A percentile compares a stretch with the other conserved stretches of the same genome.
These are phyloP conservation scores for Nothobranchius furzeri DNA, from an alignment of 2,113 vertebrate species.

Conservation along the genomic window DNA sequence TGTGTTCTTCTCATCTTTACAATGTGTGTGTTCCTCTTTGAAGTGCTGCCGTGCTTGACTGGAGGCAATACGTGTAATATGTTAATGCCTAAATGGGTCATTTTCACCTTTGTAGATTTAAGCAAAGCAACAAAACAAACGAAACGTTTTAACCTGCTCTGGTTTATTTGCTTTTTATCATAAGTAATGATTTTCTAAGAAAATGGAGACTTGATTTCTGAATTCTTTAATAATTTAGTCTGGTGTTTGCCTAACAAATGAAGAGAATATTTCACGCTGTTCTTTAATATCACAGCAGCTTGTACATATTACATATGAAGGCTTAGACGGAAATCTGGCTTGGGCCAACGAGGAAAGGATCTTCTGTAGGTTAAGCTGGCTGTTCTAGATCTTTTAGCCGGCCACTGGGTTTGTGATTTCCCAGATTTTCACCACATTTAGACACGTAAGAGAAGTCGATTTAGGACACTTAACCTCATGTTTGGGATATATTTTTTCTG, in stretches of 20 bases:
- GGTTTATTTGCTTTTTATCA: constrained; percentile 13
- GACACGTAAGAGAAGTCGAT: too few species aligned
- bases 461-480: too few species aligned
- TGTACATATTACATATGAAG: constrained; percentile 48
- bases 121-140: constrained; percentile 16
- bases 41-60: constrained; percentile 26
- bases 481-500: too few species aligned
- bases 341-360: constrained; percentile 50
- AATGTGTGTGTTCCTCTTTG: constrained; percentile 35
- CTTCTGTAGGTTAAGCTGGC: constrained; percentile 48
- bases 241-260: constrained; percentile 16
- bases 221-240: constrained; percentile 34
- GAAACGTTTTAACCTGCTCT: constrained; percentile 19
- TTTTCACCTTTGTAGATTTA: constrained; percentile 37
- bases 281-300: constrained; percentile 37
- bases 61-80: constrained; percentile 18
- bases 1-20: constrained; percentile 5
- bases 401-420: constrained; percentile 24
- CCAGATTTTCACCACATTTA: not conserved
- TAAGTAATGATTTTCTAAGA: too few species aligned
- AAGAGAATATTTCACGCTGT: constrained; percentile 32
- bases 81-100: constrained; percentile 26
- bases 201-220: constrained; percentile 10
- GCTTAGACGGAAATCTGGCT: constrained; percentile 51
- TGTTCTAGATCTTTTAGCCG: constrained; percentile 38